Evolutionary conservation across 1,140 invertebrate species (phyloP), one percentile per base, ranked within the genome.

Genomic region (Babylonia areolata): DNA sequence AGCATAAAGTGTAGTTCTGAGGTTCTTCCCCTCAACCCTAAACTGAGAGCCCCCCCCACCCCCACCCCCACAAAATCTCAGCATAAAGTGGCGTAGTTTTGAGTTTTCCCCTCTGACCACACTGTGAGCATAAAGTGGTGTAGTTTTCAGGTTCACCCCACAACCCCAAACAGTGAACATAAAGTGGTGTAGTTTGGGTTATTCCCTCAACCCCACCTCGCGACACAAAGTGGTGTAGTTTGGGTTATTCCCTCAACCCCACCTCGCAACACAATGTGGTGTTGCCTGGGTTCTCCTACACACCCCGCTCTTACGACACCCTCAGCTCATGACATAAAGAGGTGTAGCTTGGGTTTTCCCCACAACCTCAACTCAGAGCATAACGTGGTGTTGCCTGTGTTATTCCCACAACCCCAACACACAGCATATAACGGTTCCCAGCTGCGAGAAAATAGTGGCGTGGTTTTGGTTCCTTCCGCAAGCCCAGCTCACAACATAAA

Each of bases 311-410:
- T n/a, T n/a, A n/a, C n/a, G n/a, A 11, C 5, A 11, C 9, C 69
- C 9, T 28, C 23, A 6, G 28, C 28, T 9, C 9, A 28, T 6
- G 33, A 28, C 69, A 5, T 33, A 33, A 33, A 33, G n/a, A n/a
- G n/a, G 73, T 35, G 9, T 37, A 1, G 31, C 23, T 75, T 0
- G 9, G 9, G 33, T n/a, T 75, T 92, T 87, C 95, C 58, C 90
- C 91, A 92, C 9, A 51, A 95, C 0, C 95, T 88, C 88, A 94
- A 20, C 95, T 95, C 90, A 95, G 95, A 84, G 95, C 2, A 12
- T 9, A n/a, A n/a, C n/a, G n/a, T n/a, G n/a, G n/a, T n/a, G n/a
- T n/a, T n/a, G n/a, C n/a, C n/a, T n/a, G n/a, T n/a, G 95, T 86
- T 92, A 89, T 73, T 91, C 92, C 31, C 94, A 94, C 84, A 83